Evolutionary conservation across 2,888 invertebrate genomes (phyloP).

Genomic region (Myopa tessellatipennis): DNA sequence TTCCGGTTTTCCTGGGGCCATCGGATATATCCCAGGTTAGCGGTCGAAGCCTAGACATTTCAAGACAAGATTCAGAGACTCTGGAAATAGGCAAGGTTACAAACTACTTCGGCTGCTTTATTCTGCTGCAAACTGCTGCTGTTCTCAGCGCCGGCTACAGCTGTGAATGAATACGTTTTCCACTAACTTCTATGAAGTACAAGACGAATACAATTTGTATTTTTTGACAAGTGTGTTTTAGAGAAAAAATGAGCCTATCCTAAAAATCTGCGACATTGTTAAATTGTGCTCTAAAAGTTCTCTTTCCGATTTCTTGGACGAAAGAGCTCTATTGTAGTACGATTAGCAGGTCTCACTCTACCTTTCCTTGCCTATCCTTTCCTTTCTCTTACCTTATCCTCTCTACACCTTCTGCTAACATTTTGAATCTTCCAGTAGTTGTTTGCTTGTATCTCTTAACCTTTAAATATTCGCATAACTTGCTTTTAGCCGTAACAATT

Average conservation of each 20-base stretch:
- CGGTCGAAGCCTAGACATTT: conserved; percentile 42
- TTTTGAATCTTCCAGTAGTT: conserved; percentile 40
- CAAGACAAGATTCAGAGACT: neutral
- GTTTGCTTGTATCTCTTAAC: conserved; percentile 33
- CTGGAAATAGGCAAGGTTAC: conserved; percentile 41
- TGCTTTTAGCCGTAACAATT: conserved; percentile 40
- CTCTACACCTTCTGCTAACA: conserved; percentile 20
- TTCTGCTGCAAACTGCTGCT: conserved; percentile 25
- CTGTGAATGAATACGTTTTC: too few species aligned
- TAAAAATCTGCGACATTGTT: neutral
- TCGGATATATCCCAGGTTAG: conserved; percentile 64
- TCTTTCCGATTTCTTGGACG: too few species aligned
- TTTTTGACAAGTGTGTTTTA: too few species aligned
- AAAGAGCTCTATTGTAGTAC: too few species aligned
- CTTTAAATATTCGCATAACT: conserved; percentile 26
- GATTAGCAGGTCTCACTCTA: neutral
- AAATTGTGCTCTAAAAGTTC: neutral
- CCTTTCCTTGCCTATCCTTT: neutral
- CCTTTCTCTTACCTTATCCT: neutral
- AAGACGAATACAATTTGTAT: neutral
- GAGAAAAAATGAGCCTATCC: too few species aligned
- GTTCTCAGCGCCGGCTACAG: neutral
- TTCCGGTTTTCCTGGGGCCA: conserved; percentile 65
- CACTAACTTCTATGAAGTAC: too few species aligned
- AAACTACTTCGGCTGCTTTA: conserved; percentile 3